Conservation (phyloP, 2,113 vertebrate genomes). For the Anas platyrhynchos region DNA sequence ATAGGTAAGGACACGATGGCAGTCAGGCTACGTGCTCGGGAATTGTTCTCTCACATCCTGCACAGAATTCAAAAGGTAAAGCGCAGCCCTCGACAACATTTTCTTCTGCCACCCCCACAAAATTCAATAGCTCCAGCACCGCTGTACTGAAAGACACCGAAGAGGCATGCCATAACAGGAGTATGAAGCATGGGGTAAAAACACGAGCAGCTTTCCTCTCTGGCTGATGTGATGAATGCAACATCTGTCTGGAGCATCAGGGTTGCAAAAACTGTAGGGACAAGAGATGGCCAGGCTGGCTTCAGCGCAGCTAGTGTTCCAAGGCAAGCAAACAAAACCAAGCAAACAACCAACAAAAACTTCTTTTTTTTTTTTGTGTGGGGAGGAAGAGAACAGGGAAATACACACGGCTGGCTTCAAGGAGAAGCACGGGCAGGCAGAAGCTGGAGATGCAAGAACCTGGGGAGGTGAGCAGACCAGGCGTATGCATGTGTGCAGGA, state of each 20-base stretch:
- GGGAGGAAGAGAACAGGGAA: neutral
- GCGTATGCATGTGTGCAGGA: neutral
- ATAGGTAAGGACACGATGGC: rapidly evolving
- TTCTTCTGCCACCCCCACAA: neutral
- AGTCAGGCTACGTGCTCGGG: neutral
- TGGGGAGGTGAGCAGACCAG: neutral
- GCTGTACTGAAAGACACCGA: neutral
- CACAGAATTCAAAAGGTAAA: neutral
- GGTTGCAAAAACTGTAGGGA: neutral
- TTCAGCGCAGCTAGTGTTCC: neutral
- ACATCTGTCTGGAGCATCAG: neutral
- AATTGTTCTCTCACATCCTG: neutral
- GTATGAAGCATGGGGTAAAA: rapidly evolving
- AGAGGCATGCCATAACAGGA: rapidly evolving
- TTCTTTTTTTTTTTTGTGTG: neutral
- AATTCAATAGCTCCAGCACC: neutral
- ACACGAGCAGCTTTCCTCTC: neutral
- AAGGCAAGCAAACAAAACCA: neutral
- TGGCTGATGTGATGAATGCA: neutral
- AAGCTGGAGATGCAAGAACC: neutral
- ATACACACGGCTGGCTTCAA: neutral
- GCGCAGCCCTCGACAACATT: neutral
- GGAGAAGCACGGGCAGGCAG: neutral
- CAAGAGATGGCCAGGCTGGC: neutral
- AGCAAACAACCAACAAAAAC: too few species aligned